Evolutionary conservation across 2,113 vertebrate genomes (phyloP), one percentile per base, ranked within the genome.

Genomic region (Raja brachyura): DNA sequence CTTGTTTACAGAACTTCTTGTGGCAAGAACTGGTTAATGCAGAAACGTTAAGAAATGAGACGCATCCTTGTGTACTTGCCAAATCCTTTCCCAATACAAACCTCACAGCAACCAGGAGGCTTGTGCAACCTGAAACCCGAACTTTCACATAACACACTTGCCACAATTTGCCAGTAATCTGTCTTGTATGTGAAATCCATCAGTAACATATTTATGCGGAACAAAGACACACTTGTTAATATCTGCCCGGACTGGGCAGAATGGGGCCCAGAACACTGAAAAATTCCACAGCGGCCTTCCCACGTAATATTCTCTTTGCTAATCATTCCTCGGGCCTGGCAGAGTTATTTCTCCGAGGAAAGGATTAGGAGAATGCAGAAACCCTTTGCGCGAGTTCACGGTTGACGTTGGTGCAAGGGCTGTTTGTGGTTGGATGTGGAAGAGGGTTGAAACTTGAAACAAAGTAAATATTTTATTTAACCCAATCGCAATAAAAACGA

Each of bases 401-500:
- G 0, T 63, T 88, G n/a, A 63, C 0, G 83, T 33, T 73, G 10
- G 1, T 11, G 75, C 18, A 33, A 63, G 14, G 33, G 83, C 28
- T 63, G 20, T 63, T 14, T 63, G 28, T 63, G 83, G 81, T 86
- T 86, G 81, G 81, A 0, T 86, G 81, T 11, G 81, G 59, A 86
- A 86, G 81, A 68, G n/a, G 85, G 63, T 61, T 33, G 66, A 66
- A 73, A 73, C 68, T 73, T 92, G 9, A 92, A 73, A 73, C 68
- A 92, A 92, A 92, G 88, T 48, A 92, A 92, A 92, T 92, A 73
- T 92, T 92, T 54, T 92, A 39, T 73, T 92, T 92, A 66, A 92
- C 66, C 68, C 33, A 68, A 92, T 28, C 54, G 90, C 68, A 92
- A 92, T 68, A 92, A 74, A 92, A 92, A 92, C 39, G 39, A 70